Percentiles rank a stretch among this genome's conserved stretches.
Evolutionary conservation across 2,113 vertebrate genomes (phyloP).

Genomic region (Meleagris gallopavo): DNA sequence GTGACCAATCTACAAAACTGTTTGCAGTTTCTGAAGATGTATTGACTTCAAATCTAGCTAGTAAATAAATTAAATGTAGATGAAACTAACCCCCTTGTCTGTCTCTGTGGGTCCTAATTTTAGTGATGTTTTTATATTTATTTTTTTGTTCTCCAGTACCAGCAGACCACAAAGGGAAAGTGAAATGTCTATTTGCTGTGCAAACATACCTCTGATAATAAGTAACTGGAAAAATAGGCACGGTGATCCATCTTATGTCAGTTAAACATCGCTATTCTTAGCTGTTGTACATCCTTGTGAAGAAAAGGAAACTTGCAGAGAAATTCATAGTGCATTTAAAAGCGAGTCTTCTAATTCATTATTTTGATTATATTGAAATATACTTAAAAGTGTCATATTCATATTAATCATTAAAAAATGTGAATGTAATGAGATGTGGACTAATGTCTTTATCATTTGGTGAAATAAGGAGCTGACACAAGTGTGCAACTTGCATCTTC

Average conservation of each 20-base stretch:
- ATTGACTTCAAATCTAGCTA: not conserved
- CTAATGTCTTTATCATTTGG: not conserved
- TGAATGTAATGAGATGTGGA: not conserved
- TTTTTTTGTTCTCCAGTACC: not conserved
- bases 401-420: not conserved
- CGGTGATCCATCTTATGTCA: not conserved
- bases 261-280: not conserved
- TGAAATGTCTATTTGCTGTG: not conserved
- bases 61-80: not conserved
- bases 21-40: not conserved
- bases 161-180: not conserved
- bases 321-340: not conserved
- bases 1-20: not conserved
- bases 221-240: not conserved
- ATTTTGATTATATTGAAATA: not conserved
- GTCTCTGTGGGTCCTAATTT: not conserved
- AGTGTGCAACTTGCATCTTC: not conserved
- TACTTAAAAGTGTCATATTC: not conserved
- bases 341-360: not conserved
- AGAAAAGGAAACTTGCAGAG: not conserved
- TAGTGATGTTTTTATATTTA: not conserved
- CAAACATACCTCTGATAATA: not conserved
- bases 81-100: not conserved
- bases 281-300: not conserved
- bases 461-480: fast-evolving